A percentile compares a stretch with the other conserved stretches of the same genome.
These are phyloP conservation scores for Drosophila nr. perissopoda DNA, from an alignment of 2,888 invertebrate species.

Conservation along the genomic window DNA sequence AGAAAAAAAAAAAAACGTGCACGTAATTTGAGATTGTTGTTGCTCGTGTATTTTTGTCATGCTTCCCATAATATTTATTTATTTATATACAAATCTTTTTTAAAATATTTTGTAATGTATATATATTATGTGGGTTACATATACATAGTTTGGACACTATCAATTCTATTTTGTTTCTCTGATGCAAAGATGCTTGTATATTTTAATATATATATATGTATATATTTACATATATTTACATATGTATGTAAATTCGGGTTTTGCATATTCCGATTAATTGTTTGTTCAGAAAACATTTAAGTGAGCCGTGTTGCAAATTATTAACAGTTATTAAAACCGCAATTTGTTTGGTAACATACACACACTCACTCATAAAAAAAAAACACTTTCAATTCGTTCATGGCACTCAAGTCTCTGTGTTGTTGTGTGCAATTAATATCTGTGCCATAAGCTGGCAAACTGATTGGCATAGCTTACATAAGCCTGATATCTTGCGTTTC, in stretches of 20 bases:
- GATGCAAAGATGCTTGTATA: background rate
- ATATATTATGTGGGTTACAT: background rate
- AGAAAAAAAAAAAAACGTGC: conserved; percentile 32
- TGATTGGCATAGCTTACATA: conserved; percentile 75
- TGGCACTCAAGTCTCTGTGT: conserved; percentile 54
- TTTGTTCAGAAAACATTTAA: conserved; percentile 48
- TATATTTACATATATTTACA: background rate
- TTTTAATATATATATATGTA: background rate
- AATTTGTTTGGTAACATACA: conserved; percentile 60
- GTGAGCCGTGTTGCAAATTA: conserved; percentile 47
- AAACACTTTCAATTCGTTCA: conserved; percentile 62
- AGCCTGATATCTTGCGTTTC: conserved; percentile 58
- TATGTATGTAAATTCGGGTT: conserved; percentile 7
- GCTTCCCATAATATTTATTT: conserved; percentile 4
- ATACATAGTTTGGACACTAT: too few relatives aligned
- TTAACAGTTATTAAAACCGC: conserved; percentile 66
- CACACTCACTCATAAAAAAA: conserved; percentile 37
- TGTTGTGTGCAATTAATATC: conserved; percentile 73
- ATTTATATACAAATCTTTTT: background rate
- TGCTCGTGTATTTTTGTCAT: conserved; percentile 10
- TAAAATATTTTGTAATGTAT: background rate
- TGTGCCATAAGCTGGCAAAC: conserved; percentile 65
- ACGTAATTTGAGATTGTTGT: conserved; percentile 35
- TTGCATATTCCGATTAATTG: conserved; percentile 36
- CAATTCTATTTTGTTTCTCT: background rate